Percentiles rank a stretch among this genome's conserved stretches.
Evolutionary conservation across 2,797 vertebrate genomes (phyloP).

Genomic region (Microtus obscurus): DNA sequence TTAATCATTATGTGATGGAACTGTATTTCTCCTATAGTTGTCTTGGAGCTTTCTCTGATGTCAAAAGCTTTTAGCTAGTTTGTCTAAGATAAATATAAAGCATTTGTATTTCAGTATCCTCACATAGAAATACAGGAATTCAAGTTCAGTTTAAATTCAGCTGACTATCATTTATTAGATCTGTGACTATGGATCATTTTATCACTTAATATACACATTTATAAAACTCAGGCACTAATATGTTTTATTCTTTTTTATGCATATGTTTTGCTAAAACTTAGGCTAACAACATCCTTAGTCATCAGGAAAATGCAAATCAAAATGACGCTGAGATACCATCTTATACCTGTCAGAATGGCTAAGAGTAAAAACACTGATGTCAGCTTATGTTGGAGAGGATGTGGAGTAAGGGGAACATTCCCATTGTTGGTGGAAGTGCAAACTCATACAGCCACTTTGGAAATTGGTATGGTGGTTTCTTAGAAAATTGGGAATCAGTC

Average conservation of each 20-base stretch:
- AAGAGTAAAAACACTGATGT: too few relatives aligned
- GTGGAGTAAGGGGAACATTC: too few relatives aligned
- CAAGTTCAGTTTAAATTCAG: slow-evolving; percentile 44
- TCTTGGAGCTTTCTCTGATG: neutral
- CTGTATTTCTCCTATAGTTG: neutral
- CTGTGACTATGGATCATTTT: neutral
- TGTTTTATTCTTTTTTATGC: neutral
- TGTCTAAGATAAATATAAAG: slow-evolving; percentile 53
- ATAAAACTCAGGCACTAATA: neutral
- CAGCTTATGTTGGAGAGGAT: too few relatives aligned
- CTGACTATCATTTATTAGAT: neutral
- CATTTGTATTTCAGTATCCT: neutral
- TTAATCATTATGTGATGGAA: slow-evolving; percentile 12
- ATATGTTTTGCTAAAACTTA: neutral
- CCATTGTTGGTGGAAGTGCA: too few relatives aligned
- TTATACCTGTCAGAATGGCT: too few relatives aligned
- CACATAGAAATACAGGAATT: slow-evolving; percentile 5
- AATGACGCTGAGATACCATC: too few relatives aligned
- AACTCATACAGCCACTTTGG: too few relatives aligned
- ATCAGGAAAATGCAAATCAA: too few relatives aligned
- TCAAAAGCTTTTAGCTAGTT: slow-evolving; percentile 32
- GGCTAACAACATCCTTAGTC: too few relatives aligned
- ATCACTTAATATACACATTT: neutral
- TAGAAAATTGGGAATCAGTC: too few relatives aligned
- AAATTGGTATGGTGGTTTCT: too few relatives aligned